These are phyloP conservation scores for Vulpes ferrilata DNA, from an alignment of 2,113 vertebrate species.

Conservation along the genomic window DNA sequence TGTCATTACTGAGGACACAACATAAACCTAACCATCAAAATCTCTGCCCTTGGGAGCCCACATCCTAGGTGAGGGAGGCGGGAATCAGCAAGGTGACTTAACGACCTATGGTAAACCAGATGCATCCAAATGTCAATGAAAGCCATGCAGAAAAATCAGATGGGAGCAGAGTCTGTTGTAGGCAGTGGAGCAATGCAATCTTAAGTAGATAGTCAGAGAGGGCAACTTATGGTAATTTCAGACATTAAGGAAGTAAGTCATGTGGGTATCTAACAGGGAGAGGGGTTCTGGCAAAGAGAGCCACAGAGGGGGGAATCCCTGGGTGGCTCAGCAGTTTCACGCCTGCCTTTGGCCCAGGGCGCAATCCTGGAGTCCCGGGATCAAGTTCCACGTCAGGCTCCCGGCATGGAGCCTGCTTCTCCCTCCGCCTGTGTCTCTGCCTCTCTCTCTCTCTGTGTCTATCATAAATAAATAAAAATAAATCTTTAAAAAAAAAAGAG, in stretches of 20 bases:
- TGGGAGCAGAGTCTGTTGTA: rapidly evolving
- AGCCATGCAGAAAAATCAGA: neutral
- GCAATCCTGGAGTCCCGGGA: too few relatives aligned
- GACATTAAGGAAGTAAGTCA: neutral
- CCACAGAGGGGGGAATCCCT: too few relatives aligned
- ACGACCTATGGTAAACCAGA: neutral
- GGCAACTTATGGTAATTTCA: neutral
- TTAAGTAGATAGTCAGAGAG: neutral
- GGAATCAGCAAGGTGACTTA: neutral
- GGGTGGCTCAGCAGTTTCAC: too few relatives aligned
- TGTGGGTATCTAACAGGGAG: neutral
- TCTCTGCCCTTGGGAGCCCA: neutral
- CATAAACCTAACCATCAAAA: rapidly evolving
- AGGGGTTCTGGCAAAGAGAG: neutral
- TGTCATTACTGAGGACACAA: neutral
- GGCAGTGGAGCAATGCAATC: neutral
- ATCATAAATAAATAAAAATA: too few relatives aligned
- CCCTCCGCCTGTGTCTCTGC: too few relatives aligned
- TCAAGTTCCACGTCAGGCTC: too few relatives aligned
- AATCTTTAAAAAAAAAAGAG: too few relatives aligned
- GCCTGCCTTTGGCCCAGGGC: too few relatives aligned
- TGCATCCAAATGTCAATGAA: neutral
- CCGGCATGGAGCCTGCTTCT: too few relatives aligned
- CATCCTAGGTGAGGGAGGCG: neutral
- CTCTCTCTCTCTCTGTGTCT: too few relatives aligned